phyloP scores from a whole-genome alignment of 2,888 invertebrate species.

The Drosophila prostipennis region DNA sequence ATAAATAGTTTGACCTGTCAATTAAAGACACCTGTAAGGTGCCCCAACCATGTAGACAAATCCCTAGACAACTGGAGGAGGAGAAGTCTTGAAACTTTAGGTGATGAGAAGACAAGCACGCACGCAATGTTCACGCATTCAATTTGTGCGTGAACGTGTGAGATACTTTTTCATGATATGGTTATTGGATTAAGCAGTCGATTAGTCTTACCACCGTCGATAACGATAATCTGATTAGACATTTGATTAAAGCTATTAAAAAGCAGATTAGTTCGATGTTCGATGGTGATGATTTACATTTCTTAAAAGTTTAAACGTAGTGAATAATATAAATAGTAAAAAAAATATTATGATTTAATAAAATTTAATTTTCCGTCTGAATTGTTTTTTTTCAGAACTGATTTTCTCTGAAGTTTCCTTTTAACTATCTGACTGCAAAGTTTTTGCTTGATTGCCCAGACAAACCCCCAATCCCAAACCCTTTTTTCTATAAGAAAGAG shows the following conservation, averaged over 20 bases:
- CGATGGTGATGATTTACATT: background rate
- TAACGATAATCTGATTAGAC: slow-evolving; percentile 9
- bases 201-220: slow-evolving; percentile 8
- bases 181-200: slow-evolving; percentile 2
- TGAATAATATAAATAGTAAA: too few relatives aligned
- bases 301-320: background rate
- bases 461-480: background rate
- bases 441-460: slow-evolving; percentile 28
- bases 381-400: background rate
- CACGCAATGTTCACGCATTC: slow-evolving; percentile 43
- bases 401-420: background rate
- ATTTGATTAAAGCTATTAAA: background rate
- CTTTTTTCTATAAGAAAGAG: slow-evolving; percentile 23
- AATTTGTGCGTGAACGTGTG: slow-evolving; percentile 22
- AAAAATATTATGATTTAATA: too few relatives aligned
- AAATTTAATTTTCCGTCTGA: too few relatives aligned
- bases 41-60: too few relatives aligned
- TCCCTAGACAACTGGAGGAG: background rate
- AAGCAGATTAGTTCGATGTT: background rate
- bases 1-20: slow-evolving; percentile 75
- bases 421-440: slow-evolving; percentile 55
- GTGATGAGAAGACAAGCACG: slow-evolving; percentile 19
- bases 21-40: slow-evolving; percentile 70
- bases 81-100: slow-evolving; percentile 10
- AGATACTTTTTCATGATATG: slow-evolving; percentile 1